These are phyloP conservation scores for Calameuta pallipes DNA, from an alignment of 2,888 invertebrate species.

Conservation along the genomic window DNA sequence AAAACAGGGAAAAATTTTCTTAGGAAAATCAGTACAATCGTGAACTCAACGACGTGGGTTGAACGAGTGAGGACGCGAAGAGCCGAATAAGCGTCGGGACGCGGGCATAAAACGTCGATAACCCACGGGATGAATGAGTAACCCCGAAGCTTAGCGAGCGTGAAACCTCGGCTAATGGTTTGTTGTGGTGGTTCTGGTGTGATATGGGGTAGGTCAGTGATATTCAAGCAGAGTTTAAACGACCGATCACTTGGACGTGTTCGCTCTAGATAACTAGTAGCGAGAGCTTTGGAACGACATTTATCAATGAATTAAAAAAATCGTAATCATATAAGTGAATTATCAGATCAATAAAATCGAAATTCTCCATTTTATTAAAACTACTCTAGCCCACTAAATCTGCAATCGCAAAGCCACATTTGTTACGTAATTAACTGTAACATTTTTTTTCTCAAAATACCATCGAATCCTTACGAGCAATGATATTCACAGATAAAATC, in stretches of 20 bases:
- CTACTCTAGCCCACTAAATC: background rate
- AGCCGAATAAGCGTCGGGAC: background rate
- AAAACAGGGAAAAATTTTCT: background rate
- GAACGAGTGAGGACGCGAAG: background rate
- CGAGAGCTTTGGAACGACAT: conserved; percentile 37
- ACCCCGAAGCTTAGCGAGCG: conserved; percentile 12
- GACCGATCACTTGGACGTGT: conserved; percentile 44
- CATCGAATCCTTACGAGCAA: background rate
- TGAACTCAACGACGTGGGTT: background rate
- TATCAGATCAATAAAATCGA: background rate
- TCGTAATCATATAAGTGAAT: background rate
- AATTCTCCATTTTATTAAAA: background rate
- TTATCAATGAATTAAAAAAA: background rate
- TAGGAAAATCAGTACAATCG: background rate
- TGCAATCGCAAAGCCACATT: background rate
- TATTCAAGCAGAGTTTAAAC: conserved; percentile 48
- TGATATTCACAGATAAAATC: too few species aligned
- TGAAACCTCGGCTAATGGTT: conserved; percentile 43
- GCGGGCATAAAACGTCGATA: conserved; percentile 44
- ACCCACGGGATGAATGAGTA: conserved; percentile 40
- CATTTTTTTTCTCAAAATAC: background rate
- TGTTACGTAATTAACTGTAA: background rate
- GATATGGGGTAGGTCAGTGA: conserved; percentile 48
- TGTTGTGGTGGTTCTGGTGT: conserved; percentile 34
- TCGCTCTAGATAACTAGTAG: conserved; percentile 30